phyloP scores from a whole-genome alignment of 2,113 vertebrate genomes.

The Candoia aspera region DNA sequence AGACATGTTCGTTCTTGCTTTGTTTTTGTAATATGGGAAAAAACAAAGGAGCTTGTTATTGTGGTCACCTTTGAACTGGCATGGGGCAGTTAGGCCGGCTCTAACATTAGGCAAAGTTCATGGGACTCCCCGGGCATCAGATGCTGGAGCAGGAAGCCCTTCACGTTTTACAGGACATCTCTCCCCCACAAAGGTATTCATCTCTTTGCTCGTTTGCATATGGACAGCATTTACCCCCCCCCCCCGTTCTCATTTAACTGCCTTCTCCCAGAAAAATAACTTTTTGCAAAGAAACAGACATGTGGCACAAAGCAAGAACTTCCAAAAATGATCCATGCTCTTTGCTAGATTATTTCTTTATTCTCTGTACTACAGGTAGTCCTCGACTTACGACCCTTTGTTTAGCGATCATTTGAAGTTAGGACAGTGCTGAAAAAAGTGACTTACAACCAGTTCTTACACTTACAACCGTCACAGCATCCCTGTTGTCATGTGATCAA shows the following conservation, averaged over 20 bases:
- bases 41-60: neutral
- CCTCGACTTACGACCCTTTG: too few relatives aligned
- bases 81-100: neutral
- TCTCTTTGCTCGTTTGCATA: neutral
- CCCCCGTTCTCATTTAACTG: neutral
- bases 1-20: neutral
- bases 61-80: neutral
- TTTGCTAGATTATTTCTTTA: neutral
- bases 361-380: too few relatives aligned
- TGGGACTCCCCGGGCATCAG: neutral
- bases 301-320: neutral
- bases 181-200: neutral
- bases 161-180: neutral
- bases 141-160: neutral
- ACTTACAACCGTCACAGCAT: too few relatives aligned
- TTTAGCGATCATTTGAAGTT: too few relatives aligned
- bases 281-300: neutral
- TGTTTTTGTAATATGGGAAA: neutral
- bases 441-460: too few relatives aligned
- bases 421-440: too few relatives aligned
- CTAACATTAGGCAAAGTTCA: fast-evolving
- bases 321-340: neutral
- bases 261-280: neutral
- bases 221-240: too few relatives aligned
- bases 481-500: too few relatives aligned